phyloP scores from a whole-genome alignment of 2,797 vertebrate genomes.

The Myoxocephalus aenaeus region DNA sequence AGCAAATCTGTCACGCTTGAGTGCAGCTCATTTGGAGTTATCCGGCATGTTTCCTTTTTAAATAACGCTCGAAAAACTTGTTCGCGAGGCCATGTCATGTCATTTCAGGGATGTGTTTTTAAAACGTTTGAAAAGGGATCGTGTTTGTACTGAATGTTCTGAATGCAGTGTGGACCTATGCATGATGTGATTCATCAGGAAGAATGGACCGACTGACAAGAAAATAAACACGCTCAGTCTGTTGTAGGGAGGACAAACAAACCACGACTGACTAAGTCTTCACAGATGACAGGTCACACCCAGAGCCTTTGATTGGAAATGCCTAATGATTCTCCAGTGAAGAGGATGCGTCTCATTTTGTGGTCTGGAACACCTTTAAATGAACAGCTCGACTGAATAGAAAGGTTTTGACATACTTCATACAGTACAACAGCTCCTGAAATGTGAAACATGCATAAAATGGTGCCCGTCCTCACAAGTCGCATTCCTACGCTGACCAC shows the following conservation, averaged over 20 bases:
- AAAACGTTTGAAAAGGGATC: background rate
- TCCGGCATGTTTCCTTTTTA: background rate
- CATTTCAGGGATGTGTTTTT: background rate
- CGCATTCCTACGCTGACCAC: slow-evolving; percentile 51
- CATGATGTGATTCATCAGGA: slow-evolving; percentile 6
- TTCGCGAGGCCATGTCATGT: background rate
- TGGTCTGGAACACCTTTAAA: background rate
- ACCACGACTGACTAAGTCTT: slow-evolving; percentile 24
- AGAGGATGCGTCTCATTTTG: background rate
- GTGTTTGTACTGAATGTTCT: background rate
- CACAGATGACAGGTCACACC: slow-evolving; percentile 28
- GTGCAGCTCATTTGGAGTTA: slow-evolving; percentile 2
- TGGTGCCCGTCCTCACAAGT: slow-evolving; percentile 15
- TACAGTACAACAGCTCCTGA: slow-evolving; percentile 15
- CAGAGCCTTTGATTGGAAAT: slow-evolving; percentile 21
- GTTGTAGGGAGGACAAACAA: slow-evolving; percentile 34
- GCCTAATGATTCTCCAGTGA: slow-evolving; percentile 10
- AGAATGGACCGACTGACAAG: slow-evolving; percentile 17
- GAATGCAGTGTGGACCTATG: background rate
- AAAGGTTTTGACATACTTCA: slow-evolving; percentile 5
- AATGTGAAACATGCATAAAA: slow-evolving; percentile 29
- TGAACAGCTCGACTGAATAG: background rate
- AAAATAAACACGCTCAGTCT: slow-evolving; percentile 30
- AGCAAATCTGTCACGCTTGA: slow-evolving; percentile 27
- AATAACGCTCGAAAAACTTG: background rate